Evolutionary conservation across 2,888 invertebrate species (phyloP), one percentile per base, ranked within the genome.

Genomic region (Dynastes hyllus): DNA sequence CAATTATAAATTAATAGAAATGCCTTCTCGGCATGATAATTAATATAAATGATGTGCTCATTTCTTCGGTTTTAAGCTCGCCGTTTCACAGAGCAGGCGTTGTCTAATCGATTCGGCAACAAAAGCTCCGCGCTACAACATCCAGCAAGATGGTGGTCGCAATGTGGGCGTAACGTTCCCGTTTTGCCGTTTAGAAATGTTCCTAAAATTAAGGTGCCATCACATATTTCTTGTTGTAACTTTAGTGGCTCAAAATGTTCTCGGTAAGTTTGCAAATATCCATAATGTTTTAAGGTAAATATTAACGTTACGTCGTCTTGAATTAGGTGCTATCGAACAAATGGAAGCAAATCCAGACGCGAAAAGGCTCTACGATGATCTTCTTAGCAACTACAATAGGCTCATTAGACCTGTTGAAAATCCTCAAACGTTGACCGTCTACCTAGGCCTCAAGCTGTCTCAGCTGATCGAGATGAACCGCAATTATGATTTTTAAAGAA

Each of bases 361-460:
- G 0, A 98, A 98, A 88, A 92, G 98, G 32, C 93, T 99, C 0
- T 99, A 98, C 88, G 98, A 99, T 88, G 98, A 99, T 88, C 92
- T 99, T 75, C 92, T 99, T 69, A 96, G 96, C 86, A 97, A 98
- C 90, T 98, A 98, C 89, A 99, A 99, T 89, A 93, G 98, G 65
- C 92, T 98, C 76, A 98, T 98, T 81, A 91, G 98, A 78, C 98
- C 98, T 0, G 98, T 98, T 66, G 94, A 94, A 45, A 98, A 98
- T 88, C 97, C 95, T 1, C 97, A 98, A 87, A 97, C 97, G 27
- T 90, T 99, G 70, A 97, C 96, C 0, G 98, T 99, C 69, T 93
- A 95, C 90, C 91, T 99, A 78, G 96, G 98, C 0, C 91, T 99
- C 78, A 97, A 96, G 88, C 89, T 97, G 80, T 96, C 96, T 0